These are phyloP conservation scores for Dipodomys merriami DNA, from an alignment of 2,113 vertebrate species.

Conservation along the genomic window DNA sequence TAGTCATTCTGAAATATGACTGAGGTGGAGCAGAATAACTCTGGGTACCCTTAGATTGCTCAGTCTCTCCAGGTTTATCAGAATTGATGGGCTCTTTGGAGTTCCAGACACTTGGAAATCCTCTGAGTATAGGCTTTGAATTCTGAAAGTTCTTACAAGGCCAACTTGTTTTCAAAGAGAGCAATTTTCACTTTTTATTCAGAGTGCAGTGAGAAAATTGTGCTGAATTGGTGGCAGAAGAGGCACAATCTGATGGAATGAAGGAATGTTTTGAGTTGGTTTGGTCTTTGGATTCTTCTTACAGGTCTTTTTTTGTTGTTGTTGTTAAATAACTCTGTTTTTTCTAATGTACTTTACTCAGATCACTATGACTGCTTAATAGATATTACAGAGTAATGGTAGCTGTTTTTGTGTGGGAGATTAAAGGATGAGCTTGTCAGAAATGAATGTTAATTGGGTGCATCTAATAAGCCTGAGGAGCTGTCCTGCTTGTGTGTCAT, in stretches of 20 bases:
- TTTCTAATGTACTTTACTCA: constrained; percentile 29
- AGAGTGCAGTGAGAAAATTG: constrained; percentile 34
- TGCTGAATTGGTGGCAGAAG: constrained; percentile 43
- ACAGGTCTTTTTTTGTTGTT: constrained; percentile 34
- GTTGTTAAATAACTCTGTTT: constrained; percentile 15
- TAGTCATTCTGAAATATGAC: constrained; percentile 53
- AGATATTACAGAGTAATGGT: constrained; percentile 38
- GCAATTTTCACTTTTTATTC: constrained; percentile 62
- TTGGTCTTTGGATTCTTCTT: constrained; percentile 23
- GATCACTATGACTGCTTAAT: constrained; percentile 11
- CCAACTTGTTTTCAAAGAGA: constrained; percentile 63
- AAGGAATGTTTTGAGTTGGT: constrained; percentile 17
- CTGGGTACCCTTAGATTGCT: constrained; percentile 37
- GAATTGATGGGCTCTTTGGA: constrained; percentile 59
- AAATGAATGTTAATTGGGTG: constrained; percentile 65
- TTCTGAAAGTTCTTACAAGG: constrained; percentile 67
- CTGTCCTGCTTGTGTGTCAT: constrained; percentile 38
- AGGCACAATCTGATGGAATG: not conserved
- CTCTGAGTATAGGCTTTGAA: constrained; percentile 59
- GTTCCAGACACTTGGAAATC: constrained; percentile 56
- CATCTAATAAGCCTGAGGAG: constrained; percentile 50
- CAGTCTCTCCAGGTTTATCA: constrained; percentile 41
- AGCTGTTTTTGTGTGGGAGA: constrained; percentile 56
- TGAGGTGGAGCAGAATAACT: not conserved
- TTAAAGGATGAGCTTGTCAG: constrained; percentile 54